These are phyloP conservation scores for Oegoconia quadripuncta DNA, from an alignment of 2,888 invertebrate genomes.

Conservation along the genomic window DNA sequence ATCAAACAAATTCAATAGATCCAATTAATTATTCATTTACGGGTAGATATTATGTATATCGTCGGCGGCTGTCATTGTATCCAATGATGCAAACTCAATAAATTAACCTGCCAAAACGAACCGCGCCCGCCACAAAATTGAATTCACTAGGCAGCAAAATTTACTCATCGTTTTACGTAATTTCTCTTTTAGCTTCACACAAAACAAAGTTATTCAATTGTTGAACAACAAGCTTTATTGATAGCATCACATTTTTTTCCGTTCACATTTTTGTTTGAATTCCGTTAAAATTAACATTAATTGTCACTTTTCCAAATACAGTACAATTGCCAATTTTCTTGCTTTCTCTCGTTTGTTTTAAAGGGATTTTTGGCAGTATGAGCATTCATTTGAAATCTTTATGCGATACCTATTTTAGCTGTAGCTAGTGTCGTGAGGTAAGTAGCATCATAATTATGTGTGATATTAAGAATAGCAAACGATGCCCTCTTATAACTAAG, in stretches of 20 bases:
- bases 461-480: too few species aligned
- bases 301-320: background rate
- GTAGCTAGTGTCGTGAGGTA: too few species aligned
- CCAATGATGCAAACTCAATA: conserved; percentile 33
- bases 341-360: too few species aligned
- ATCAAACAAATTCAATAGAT: conserved; percentile 2
- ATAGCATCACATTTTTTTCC: background rate
- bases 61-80: conserved; percentile 1
- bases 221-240: background rate
- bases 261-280: background rate
- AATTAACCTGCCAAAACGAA: conserved; percentile 45
- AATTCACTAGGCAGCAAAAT: conserved; percentile 26
- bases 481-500: too few species aligned
- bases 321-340: background rate
- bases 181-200: conserved; percentile 27
- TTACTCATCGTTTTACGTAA: conserved; percentile 25
- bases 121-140: conserved; percentile 32
- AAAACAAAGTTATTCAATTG: conserved; percentile 11
- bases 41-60: too few species aligned
- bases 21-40: conserved; percentile 1
- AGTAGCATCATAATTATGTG: too few species aligned
- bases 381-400: too few species aligned
- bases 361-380: too few species aligned
- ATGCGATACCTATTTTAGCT: too few species aligned
- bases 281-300: background rate